Base-by-base conservation (phyloP, 2,888 invertebrate species). In the Willowsia nigromaculata region DNA sequence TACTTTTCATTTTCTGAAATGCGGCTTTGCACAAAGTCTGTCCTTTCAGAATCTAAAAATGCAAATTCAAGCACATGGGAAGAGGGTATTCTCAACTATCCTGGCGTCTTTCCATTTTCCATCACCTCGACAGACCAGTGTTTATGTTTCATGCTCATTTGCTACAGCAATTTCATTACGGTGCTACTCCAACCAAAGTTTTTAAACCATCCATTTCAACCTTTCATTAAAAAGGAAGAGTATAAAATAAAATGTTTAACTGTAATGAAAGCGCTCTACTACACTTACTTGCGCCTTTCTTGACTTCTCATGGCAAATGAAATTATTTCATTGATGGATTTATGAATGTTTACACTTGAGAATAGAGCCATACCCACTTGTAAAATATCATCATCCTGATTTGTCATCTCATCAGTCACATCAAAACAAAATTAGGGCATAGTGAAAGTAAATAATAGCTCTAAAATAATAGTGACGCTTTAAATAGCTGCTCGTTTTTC, bases 1-100 rank as follows among this genome's bases (percentile, higher is more conserved):
- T 84, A 47, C 74, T 84, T 84, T 84, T 84, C 71, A 84, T 84
- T 56, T 65, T 18, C n/a, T 68, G 25, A 84, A 84, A 84, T 71
- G 84, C 37, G 53, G 71, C 53, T 82, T 74, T 50, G 11, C 37
- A 56, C 15, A 30, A 27, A 50, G 50, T 11, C 74, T n/a, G 50
- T 27, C 7, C 47, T 47, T 2, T 43, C 50, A 47, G 11, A 68
- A 18, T 37, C 37, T 33, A 3, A 33, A 68, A 71, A 43, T 43
- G 2, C 43, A 71, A 43, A 1, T 18, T 7, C 5, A 43, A 18
- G 13, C 40, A 71, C 43, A 71, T 71, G 40, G 0, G 65, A 65
- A 33, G 18, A 33, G 30, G 65, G 65, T 15, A 65, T 62, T 15
- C 30, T 37, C 18, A 37, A 65, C n/a, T 13, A n/a, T n/a, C n/a